phyloP scores from a whole-genome alignment of 2,888 invertebrate genomes.

The Autographa pulchrina region DNA sequence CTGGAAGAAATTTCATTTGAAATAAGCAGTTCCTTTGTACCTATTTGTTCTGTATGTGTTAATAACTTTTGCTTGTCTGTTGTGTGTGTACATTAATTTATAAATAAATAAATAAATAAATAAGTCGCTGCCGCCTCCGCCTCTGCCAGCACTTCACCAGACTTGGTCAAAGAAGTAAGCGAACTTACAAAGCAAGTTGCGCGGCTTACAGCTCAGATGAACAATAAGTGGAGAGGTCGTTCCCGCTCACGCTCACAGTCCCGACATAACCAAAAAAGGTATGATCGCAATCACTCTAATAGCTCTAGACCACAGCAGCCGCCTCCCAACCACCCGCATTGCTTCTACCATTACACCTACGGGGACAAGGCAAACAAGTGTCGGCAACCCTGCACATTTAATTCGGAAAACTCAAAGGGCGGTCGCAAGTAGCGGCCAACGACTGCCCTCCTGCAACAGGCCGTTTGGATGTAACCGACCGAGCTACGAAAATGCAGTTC shows the following conservation, averaged over 20 bases:
- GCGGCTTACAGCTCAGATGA: neutral
- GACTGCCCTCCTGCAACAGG: slow-evolving; percentile 38
- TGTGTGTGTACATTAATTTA: no score
- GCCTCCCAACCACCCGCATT: neutral
- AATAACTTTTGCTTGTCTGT: no score
- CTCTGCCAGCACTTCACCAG: neutral
- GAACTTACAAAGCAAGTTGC: neutral
- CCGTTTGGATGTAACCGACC: slow-evolving; percentile 38
- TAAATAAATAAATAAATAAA: no score
- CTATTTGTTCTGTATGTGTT: no score
- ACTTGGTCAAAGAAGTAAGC: neutral
- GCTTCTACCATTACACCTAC: neutral
- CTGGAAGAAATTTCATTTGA: no score
- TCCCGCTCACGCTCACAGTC: neutral
- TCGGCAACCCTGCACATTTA: slow-evolving; percentile 24
- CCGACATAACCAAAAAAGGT: neutral
- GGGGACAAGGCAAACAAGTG: slow-evolving; percentile 21
- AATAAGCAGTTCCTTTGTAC: no score
- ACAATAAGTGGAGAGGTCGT: neutral
- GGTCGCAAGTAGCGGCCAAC: slow-evolving; percentile 42
- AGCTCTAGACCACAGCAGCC: neutral
- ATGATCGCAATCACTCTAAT: neutral
- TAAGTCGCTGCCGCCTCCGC: no score
- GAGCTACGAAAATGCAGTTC: slow-evolving; percentile 28
- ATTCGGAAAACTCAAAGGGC: slow-evolving; percentile 41